phyloP scores from a whole-genome alignment of 2,797 vertebrate genomes.

The Protosalanx chinensis region DNA sequence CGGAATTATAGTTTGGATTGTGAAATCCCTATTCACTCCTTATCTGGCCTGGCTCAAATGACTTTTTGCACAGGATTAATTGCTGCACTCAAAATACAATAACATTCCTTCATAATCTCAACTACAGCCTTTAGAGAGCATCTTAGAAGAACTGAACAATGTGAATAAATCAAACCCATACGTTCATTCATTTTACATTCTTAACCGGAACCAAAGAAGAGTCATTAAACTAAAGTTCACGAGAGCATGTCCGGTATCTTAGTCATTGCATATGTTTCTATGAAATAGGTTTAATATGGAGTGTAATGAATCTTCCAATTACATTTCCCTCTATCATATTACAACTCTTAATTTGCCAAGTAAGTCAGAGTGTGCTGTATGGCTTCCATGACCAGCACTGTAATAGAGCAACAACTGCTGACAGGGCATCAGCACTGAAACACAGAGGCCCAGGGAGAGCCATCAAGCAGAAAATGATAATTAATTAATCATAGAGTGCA shows the following conservation, averaged over 20 bases:
- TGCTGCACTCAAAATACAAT: constrained; percentile 49
- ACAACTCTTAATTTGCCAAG: constrained; percentile 61
- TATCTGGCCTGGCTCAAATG: constrained; percentile 54
- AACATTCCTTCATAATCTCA: constrained; percentile 50
- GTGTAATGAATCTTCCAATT: constrained; percentile 69
- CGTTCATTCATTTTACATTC: constrained; percentile 25
- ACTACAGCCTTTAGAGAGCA: constrained; percentile 48
- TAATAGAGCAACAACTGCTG: constrained; percentile 71
- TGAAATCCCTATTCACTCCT: constrained; percentile 58
- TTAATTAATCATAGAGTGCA: constrained; percentile 75
- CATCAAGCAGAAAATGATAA: constrained; percentile 78
- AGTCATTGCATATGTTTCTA: constrained; percentile 64
- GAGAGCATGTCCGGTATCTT: constrained; percentile 48
- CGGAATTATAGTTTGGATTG: constrained; percentile 60
- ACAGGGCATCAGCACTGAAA: constrained; percentile 65
- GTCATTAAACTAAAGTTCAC: constrained; percentile 47
- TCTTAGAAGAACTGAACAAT: constrained; percentile 45
- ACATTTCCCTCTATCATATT: constrained; percentile 63
- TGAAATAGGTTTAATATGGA: constrained; percentile 62
- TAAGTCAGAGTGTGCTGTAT: constrained; percentile 53
- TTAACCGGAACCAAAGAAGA: constrained; percentile 42
- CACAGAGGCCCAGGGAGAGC: constrained; percentile 64
- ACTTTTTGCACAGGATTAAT: constrained; percentile 59
- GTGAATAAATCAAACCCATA: constrained; percentile 46
- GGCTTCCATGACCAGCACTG: constrained; percentile 62